Evolutionary conservation across 1,140 invertebrate species (phyloP).

Genomic region (Drosophila auraria): DNA sequence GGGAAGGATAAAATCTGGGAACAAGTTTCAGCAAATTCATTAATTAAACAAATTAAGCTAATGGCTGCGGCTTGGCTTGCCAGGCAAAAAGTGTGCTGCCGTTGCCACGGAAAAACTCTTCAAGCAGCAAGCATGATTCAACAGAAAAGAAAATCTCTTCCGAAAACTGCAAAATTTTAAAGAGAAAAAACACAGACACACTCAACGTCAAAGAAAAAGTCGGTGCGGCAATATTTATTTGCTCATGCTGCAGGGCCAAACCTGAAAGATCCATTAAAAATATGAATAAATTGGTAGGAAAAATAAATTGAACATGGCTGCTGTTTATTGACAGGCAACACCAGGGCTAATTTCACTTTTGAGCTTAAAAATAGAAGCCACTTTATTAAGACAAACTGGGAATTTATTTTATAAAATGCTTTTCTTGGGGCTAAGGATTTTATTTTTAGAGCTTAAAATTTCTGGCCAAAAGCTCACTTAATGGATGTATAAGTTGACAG

Average conservation of each 20-base stretch:
- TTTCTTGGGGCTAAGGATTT: background rate
- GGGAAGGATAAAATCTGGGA: slow-evolving; percentile 41
- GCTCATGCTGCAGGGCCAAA: slow-evolving; percentile 9
- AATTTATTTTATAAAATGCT: slow-evolving; percentile 19
- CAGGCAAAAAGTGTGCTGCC: slow-evolving; percentile 37
- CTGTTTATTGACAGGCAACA: slow-evolving; percentile 35
- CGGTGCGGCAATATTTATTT: slow-evolving; percentile 36
- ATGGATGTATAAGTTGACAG: background rate
- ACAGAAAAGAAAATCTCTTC: slow-evolving; percentile 36
- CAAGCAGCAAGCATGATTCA: slow-evolving; percentile 15
- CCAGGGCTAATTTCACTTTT: slow-evolving; percentile 29
- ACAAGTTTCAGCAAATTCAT: slow-evolving; percentile 58
- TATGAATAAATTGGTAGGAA: slow-evolving; percentile 46
- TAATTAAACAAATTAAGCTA: slow-evolving; percentile 63
- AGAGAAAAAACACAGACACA: background rate
- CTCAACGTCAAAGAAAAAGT: slow-evolving; percentile 23
- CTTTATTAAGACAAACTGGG: slow-evolving; percentile 14
- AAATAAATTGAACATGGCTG: slow-evolving; percentile 35
- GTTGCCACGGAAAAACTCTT: slow-evolving; percentile 32
- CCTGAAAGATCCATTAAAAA: slow-evolving; percentile 38
- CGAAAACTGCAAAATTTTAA: slow-evolving; percentile 16
- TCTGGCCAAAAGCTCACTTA: background rate
- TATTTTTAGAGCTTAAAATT: background rate
- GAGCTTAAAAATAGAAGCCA: slow-evolving; percentile 19
- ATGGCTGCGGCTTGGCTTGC: slow-evolving; percentile 49